A percentile compares a stretch with the other conserved stretches of the same genome.
Evolutionary conservation across 2,888 invertebrate genomes (phyloP).

Genomic region (Therioaphis trifolii): DNA sequence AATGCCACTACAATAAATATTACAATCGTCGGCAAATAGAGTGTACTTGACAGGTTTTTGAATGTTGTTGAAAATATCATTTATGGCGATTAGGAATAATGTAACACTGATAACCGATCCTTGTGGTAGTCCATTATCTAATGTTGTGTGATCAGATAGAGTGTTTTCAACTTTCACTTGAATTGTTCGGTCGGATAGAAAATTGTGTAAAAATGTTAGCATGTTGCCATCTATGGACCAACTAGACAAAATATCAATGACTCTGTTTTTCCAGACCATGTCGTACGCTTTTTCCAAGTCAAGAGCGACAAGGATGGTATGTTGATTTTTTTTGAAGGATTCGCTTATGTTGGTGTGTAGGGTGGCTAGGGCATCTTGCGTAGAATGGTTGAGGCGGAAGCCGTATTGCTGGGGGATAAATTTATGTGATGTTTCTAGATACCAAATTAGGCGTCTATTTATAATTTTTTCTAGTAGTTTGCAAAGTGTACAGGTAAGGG

Average conservation of each 20-base stretch:
- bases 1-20: too few relatives aligned
- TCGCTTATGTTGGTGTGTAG: not conserved
- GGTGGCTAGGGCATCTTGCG: not conserved
- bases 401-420: too few relatives aligned
- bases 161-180: not conserved
- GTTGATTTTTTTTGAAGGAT: not conserved
- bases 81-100: not conserved
- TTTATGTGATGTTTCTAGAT: not conserved
- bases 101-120: not conserved
- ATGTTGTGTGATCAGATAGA: not conserved
- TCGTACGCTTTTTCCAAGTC: too few relatives aligned
- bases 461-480: slow-evolving; percentile 18
- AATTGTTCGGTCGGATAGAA: not conserved
- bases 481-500: too few relatives aligned
- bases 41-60: not conserved
- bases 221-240: not conserved
- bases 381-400: too few relatives aligned
- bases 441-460: not conserved
- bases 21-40: not conserved
- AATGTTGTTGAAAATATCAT: not conserved
- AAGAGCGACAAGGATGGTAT: too few relatives aligned
- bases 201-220: not conserved
- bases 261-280: too few relatives aligned
- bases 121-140: not conserved
- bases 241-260: not conserved